These are phyloP conservation scores for Psittacus erithacus DNA, from an alignment of 2,113 vertebrate genomes.

Conservation along the genomic window DNA sequence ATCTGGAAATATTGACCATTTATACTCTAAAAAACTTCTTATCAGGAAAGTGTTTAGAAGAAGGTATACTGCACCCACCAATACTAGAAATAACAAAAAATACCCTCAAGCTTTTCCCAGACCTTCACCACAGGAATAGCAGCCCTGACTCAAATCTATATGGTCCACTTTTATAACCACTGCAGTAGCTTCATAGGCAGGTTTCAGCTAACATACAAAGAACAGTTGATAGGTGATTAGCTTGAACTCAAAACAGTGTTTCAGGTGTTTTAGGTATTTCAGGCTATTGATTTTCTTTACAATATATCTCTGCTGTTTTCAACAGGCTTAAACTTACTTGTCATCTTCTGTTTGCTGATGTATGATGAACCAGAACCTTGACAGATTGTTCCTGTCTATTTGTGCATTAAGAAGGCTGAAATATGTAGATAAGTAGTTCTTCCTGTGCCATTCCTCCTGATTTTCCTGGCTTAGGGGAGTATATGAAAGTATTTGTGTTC, in stretches of 20 bases:
- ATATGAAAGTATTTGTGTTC: background rate
- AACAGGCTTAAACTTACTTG: background rate
- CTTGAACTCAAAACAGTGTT: background rate
- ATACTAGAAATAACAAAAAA: background rate
- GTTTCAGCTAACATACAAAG: background rate
- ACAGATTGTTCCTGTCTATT: background rate
- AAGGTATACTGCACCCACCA: background rate
- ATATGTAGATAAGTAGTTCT: background rate
- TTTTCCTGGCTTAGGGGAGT: background rate
- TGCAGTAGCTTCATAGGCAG: background rate
- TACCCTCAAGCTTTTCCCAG: fast-evolving
- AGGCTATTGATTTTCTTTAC: background rate
- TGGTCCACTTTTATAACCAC: background rate
- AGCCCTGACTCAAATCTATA: background rate
- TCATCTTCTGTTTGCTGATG: background rate
- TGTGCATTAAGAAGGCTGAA: background rate
- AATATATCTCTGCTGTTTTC: background rate
- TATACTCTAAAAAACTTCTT: background rate
- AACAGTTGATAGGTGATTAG: background rate
- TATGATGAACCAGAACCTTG: background rate
- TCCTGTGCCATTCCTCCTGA: background rate
- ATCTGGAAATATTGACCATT: background rate
- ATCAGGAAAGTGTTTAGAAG: background rate
- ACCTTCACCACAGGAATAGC: background rate
- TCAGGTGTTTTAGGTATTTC: background rate